Conservation (phyloP, 2,113 vertebrate species). For the Ctenomys sociabilis region DNA sequence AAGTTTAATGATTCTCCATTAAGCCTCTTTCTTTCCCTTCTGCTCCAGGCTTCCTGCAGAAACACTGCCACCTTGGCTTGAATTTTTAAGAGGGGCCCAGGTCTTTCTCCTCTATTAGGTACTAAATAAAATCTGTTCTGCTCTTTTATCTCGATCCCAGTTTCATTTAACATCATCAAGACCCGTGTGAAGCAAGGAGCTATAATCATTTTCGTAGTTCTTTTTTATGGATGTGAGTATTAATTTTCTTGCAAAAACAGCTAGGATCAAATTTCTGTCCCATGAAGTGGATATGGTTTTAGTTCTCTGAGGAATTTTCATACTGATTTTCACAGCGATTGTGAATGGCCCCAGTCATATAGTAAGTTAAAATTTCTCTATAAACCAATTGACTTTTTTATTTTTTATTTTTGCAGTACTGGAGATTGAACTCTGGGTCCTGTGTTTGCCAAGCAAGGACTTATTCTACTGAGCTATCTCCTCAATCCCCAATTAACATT, state of each 20-base stretch:
- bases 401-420: no score
- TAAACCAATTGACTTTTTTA: background rate
- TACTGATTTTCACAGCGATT: background rate
- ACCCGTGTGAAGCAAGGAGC: background rate
- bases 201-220: background rate
- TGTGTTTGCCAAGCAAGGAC: no score
- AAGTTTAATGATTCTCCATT: background rate
- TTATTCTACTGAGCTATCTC: no score
- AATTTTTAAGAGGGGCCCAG: background rate
- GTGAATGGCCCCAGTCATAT: background rate
- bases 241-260: background rate
- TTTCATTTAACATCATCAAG: background rate
- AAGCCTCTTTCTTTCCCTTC: rapidly evolving
- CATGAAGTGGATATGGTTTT: background rate
- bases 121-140: background rate
- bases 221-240: background rate
- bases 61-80: background rate
- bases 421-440: no score
- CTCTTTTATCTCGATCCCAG: background rate
- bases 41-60: background rate
- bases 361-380: background rate
- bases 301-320: background rate
- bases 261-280: background rate
- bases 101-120: background rate
- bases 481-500: no score